phyloP scores from a whole-genome alignment of 2,888 invertebrate species.

The Amiota mariae region DNA sequence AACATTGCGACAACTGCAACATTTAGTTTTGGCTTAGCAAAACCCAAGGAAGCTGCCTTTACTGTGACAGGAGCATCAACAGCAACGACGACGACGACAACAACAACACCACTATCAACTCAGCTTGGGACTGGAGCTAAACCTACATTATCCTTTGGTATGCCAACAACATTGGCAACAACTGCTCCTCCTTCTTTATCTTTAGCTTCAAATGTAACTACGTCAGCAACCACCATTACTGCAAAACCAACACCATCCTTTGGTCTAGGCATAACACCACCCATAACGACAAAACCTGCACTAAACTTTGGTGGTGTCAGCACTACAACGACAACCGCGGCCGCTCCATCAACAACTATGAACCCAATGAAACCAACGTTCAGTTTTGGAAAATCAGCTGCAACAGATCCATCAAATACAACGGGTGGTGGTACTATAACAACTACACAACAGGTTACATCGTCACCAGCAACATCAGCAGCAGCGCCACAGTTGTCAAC shows the following conservation, averaged over 20 bases:
- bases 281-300: constrained; percentile 12
- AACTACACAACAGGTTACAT: constrained; percentile 12
- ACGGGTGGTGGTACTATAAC: constrained; percentile 5
- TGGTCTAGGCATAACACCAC: not conserved
- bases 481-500: constrained; percentile 3
- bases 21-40: too few relatives aligned
- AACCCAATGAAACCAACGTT: constrained; percentile 27
- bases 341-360: not conserved
- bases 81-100: not conserved
- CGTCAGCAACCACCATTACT: constrained; percentile 19
- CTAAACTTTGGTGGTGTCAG: not conserved
- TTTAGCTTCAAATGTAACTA: not conserved
- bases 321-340: constrained; percentile 16
- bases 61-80: not conserved
- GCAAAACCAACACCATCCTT: constrained; percentile 31
- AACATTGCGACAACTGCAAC: not conserved
- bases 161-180: not conserved
- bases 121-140: not conserved
- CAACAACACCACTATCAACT: not conserved
- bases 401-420: constrained; percentile 16
- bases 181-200: not conserved
- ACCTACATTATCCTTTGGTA: not conserved
- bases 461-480: constrained; percentile 30
- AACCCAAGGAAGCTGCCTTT: not conserved
- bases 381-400: constrained; percentile 19